Evolutionary conservation across 2,888 invertebrate genomes (phyloP).

Genomic region (Thymelicus lineola): DNA sequence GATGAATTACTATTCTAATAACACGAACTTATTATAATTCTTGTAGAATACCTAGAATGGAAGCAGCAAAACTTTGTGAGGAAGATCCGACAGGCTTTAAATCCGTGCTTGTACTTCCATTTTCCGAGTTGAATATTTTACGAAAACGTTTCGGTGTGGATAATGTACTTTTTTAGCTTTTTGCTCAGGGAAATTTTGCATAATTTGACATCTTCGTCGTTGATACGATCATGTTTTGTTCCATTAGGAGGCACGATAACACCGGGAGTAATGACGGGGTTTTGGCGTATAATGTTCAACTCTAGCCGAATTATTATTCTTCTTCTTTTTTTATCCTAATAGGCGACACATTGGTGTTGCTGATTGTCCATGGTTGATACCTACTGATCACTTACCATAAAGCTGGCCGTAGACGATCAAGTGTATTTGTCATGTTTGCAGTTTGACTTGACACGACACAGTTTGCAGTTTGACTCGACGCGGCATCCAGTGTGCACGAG

Average conservation of each 20-base stretch:
- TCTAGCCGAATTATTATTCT: too few relatives aligned
- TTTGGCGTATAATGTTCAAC: background rate
- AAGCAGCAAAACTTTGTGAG: slow-evolving; percentile 2
- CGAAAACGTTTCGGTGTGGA: slow-evolving; percentile 8
- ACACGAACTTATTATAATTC: slow-evolving; percentile 2
- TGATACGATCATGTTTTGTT: slow-evolving; percentile 6
- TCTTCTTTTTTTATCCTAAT: too few relatives aligned
- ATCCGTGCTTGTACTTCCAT: slow-evolving; percentile 13
- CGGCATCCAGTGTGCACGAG: too few relatives aligned
- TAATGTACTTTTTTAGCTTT: slow-evolving; percentile 10
- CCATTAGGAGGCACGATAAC: background rate
- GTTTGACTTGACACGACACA: too few relatives aligned
- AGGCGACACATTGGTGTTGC: too few relatives aligned
- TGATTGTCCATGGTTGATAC: too few relatives aligned
- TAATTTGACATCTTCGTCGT: slow-evolving; percentile 12
- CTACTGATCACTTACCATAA: too few relatives aligned
- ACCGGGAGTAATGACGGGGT: background rate
- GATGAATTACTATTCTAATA: background rate
- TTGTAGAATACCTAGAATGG: background rate
- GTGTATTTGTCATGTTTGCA: too few relatives aligned
- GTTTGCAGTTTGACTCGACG: too few relatives aligned
- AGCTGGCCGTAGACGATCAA: too few relatives aligned
- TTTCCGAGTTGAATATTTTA: slow-evolving; percentile 14
- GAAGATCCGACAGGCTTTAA: slow-evolving; percentile 15
- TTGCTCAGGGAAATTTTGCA: slow-evolving; percentile 1